Base-by-base conservation (phyloP, 2,888 invertebrate species). In the Eupsilia transversa region DNA sequence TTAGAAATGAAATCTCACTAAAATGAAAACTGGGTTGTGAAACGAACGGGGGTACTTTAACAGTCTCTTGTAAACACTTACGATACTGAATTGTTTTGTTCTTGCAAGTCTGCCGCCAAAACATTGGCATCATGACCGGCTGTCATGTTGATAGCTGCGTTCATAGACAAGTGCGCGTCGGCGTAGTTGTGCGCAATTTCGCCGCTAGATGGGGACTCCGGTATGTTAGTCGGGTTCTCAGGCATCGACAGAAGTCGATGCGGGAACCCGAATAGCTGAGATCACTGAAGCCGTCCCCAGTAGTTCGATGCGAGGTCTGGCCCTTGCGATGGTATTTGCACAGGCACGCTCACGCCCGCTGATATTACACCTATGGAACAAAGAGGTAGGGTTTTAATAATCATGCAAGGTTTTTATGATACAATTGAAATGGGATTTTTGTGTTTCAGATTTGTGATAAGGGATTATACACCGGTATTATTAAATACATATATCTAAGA, bases 221-320 rank as follows among this genome's bases (percentile, higher is more conserved):
- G 91, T 85, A 93, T 85, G 80, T 87, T 89, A 81, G 84, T 94
- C 97, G 97, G 97, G 97, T 97, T 97, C 93, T 97, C 97, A 83
- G 96, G 96, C 97, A 97, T 95, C 92, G 94, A 97, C 95, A 98
- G 97, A 79, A 98, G 96, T 93, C 98, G 97, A 95, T 98, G 97
- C 92, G 98, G 97, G 97, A 98, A 98, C 97, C 98, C 98, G 97
- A 98, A 98, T 91, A 98, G 98, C 97, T 98, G 98, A 96, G 98
- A 98, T 99, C 99, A 98, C 98, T 98, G 98, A 95, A 99, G 97
- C 94, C 98, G 97, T 54, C 98, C 98, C 99, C 99, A 99, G 95
- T 99, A 99, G 97, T 98, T 98, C 66, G 97, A 96, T 87, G 98
- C 97, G 93, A 98, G 97, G 94, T 98, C 98, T 83, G 98, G 97